Evolutionary conservation across 2,113 vertebrate species (phyloP).

Genomic region (Plecturocebus donacophilus): DNA sequence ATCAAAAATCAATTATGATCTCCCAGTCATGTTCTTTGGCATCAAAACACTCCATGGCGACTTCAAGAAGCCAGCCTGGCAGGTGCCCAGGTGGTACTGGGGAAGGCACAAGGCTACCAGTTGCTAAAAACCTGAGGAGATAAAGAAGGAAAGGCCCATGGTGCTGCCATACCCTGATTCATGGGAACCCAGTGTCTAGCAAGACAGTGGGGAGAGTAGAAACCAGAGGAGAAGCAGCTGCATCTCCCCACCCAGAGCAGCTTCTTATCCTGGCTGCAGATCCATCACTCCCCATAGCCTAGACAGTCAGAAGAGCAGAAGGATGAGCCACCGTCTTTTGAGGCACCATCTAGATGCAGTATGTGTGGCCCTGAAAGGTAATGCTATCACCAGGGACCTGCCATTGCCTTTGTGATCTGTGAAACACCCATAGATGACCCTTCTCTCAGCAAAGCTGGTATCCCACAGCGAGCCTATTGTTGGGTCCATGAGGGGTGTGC

Average conservation of each 20-base stretch:
- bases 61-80: not conserved
- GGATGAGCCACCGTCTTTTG: constrained; percentile 86
- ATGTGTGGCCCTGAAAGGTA: constrained; percentile 76
- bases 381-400: constrained; percentile 49
- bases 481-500: constrained; percentile 88
- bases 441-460: constrained; percentile 90
- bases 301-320: constrained; percentile 89
- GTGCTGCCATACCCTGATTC: not conserved
- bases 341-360: constrained; percentile 89
- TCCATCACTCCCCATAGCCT: constrained; percentile 78
- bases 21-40: not conserved
- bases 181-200: not conserved
- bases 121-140: not conserved
- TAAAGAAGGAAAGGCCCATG: not conserved
- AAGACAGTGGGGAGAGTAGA: not conserved
- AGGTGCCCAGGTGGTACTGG: not conserved
- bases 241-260: too few relatives aligned
- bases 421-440: constrained; percentile 89
- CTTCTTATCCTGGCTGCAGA: not conserved
- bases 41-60: not conserved
- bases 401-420: constrained; percentile 90
- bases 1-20: not conserved
- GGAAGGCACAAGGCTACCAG: not conserved
- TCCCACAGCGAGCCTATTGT: constrained; percentile 88
- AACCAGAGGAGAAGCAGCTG: not conserved